These are phyloP conservation scores for Drosophila meridionalis DNA, from an alignment of 2,888 invertebrate species.

Conservation along the genomic window DNA sequence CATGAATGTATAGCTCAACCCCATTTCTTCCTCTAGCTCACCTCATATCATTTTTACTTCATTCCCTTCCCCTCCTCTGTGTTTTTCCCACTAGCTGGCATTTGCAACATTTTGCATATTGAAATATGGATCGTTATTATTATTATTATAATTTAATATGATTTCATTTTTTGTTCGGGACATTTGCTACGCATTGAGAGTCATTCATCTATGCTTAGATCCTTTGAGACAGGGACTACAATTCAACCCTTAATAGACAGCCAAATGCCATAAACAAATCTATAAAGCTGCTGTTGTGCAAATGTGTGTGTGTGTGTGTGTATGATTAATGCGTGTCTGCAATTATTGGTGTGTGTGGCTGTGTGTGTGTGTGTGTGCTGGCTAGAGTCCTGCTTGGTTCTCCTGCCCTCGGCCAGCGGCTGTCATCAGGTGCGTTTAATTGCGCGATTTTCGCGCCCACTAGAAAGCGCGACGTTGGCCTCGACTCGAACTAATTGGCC, in stretches of 20 bases:
- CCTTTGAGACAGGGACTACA: slow-evolving; percentile 27
- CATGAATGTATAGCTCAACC: neutral
- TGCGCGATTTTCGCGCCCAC: slow-evolving; percentile 81
- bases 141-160: slow-evolving; percentile 2
- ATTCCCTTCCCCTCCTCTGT: neutral
- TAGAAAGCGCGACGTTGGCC: slow-evolving; percentile 53
- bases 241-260: slow-evolving; percentile 62
- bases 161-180: neutral
- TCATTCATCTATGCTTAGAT: slow-evolving; percentile 37
- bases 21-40: neutral
- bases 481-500: slow-evolving; percentile 72
- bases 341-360: slow-evolving; percentile 39
- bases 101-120: neutral
- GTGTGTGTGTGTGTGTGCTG: slow-evolving; percentile 28
- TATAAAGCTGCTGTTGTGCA: slow-evolving; percentile 40
- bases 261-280: slow-evolving; percentile 60
- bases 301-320: slow-evolving; percentile 43
- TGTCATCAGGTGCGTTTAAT: slow-evolving; percentile 84
- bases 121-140: slow-evolving; percentile 7
- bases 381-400: slow-evolving; percentile 22
- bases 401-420: slow-evolving; percentile 18
- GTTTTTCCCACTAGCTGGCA: neutral
- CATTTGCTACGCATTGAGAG: neutral
- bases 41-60: too few relatives aligned
- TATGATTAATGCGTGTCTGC: slow-evolving; percentile 70